Base-by-base conservation (phyloP, 30 jellyfish, hydroid and myxozoan genomes). In the Aurelia coerulea region DNA sequence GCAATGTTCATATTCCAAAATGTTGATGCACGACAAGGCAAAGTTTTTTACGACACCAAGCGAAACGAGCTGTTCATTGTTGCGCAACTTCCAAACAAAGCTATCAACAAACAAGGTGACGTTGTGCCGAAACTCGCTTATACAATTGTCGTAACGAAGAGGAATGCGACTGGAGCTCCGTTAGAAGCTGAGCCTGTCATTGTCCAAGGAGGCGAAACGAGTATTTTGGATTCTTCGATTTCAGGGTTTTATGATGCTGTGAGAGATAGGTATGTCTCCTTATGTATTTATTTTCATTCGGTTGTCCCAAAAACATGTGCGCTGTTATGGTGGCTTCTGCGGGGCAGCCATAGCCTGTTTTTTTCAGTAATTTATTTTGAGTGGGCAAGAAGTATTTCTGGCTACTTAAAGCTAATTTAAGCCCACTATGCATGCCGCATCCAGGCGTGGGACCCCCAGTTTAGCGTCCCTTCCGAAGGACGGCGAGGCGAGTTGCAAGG, bases 141-240 rank as follows among this genome's bases (percentile, higher is more conserved):
- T 51, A 68, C 73, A n/a, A 32, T 78, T n/a, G 52, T 53, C 34
- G 91, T 88, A 2, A 88, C 85, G 15, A 88, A 88, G 74, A 70
- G 88, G 15, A 88, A 49, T 59, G 86, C 85, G 10, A 42, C 96
- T 29, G 91, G 90, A 16, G 88, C 59, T 10, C 67, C 62, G 41
- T 32, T 78, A 19, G 91, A 84, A 39, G 51, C 58, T 7, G 74
- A 42, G 5, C 78, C 77, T 12, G 29, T 42, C 17, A 16, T 64
- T 46, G 65, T 80, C 18, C 53, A 62, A 39, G 96, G 86, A 32
- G 96, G 96, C 2, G 91, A 78, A 68, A 88, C 91, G 4, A 71
- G 46, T 34, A 41, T 88, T 34, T 51, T 78, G 62, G 70, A 62
- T n/a, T 80, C 96, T 3, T 72, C 90, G 31, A 19, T 88, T 1